Base-by-base conservation (phyloP, 2,113 vertebrate genomes). In the Oncorhynchus gorbuscha region DNA sequence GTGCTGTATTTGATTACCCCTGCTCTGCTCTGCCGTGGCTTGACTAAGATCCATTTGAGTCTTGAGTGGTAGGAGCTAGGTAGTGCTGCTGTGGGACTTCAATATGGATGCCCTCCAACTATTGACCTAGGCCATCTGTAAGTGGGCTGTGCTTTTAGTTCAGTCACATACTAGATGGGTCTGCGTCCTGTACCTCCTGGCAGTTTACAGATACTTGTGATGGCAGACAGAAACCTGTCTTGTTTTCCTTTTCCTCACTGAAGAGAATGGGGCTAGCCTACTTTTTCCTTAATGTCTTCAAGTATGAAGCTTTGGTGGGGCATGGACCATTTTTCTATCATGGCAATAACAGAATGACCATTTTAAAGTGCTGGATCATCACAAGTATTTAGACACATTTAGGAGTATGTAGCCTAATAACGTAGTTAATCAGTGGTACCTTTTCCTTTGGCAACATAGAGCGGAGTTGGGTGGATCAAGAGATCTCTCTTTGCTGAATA, bases 81-180 rank as follows among this genome's bases (percentile, higher is more conserved):
- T 30, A 32, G 32, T 81, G 83, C 76, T 81, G 84, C 76, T 51
- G 79, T 79, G 78, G 86, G 90, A 92, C 87, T 88, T 86, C 88
- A 88, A 92, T 91, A 91, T 92, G 91, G 90, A 92, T 83, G 45
- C 84, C 90, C 90, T 93, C 91, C 90, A 92, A 91, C 85, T 92
- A 93, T 92, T 91, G 91, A 93, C 91, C 90, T 82, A 51, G 16
- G 51, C 16, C 76, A 87, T 86, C 88, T 89, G 87, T 90, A 93
- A 90, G 85, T 87, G 80, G 82, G 75, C 39, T 55, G 51, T 86
- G 90, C 89, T 94, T 92, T 93, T 91, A 92, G 90, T 91, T 82
- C 88, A 83, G 88, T 90, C 89, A 90, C 77, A 82, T 85, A 76
- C 79, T 80, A 80, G 78, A 85, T 81, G 89, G 51, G 81, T 90